These are phyloP conservation scores for Rhynchopsitta pachyrhyncha DNA, from an alignment of 2,113 vertebrate species.

Conservation along the genomic window DNA sequence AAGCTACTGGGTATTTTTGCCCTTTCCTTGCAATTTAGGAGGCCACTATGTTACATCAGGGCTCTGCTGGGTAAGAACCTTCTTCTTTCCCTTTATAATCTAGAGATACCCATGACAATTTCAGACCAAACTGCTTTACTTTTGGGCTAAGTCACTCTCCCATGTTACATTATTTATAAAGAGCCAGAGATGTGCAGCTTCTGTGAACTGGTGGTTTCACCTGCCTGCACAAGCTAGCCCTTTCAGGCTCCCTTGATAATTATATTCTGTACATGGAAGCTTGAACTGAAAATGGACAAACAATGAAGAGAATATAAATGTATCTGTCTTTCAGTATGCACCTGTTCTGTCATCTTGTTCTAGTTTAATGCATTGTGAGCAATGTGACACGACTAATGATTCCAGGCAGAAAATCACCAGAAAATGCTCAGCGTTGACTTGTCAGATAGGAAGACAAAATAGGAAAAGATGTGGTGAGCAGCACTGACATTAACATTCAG, in stretches of 20 bases:
- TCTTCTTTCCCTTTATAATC: background rate
- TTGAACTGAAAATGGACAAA: background rate
- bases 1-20: background rate
- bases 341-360: conserved; percentile 21
- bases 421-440: background rate
- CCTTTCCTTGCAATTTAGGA: background rate
- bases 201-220: background rate
- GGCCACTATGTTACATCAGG: background rate
- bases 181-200: background rate
- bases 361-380: conserved; percentile 10
- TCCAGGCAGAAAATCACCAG: conserved; percentile 17
- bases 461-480: background rate
- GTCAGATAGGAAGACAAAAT: background rate
- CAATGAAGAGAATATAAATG: conserved; percentile 4
- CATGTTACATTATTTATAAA: background rate
- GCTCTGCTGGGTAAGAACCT: background rate
- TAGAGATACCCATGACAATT: background rate
- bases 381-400: background rate
- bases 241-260: background rate
- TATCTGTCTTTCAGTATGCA: background rate
- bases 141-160: background rate
- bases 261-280: background rate
- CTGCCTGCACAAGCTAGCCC: background rate
- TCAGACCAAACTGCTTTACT: background rate
- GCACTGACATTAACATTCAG: conserved; percentile 3